phyloP scores from a whole-genome alignment of 2,797 vertebrate genomes.

The Brachyalestes nurse region DNA sequence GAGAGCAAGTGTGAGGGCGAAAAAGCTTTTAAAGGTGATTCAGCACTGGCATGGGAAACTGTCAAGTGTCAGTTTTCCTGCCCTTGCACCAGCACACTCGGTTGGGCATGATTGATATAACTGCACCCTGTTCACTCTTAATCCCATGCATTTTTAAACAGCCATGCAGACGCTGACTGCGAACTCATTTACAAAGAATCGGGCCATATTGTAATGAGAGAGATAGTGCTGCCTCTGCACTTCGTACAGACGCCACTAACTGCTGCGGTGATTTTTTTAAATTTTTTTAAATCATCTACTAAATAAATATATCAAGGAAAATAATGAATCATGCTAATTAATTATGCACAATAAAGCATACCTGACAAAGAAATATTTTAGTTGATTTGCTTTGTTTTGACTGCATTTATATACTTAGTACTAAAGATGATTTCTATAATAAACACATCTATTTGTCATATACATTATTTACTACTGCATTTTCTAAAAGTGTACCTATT shows the following conservation, averaged over 20 bases:
- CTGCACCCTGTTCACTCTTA: constrained; percentile 69
- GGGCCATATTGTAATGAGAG: constrained; percentile 74
- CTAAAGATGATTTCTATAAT: not conserved
- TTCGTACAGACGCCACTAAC: constrained; percentile 66
- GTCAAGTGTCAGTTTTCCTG: constrained; percentile 66
- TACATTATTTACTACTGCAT: no score
- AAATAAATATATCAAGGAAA: not conserved
- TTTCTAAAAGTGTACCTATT: no score
- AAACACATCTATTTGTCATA: no score
- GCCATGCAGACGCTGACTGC: constrained; percentile 64
- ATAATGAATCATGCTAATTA: no score
- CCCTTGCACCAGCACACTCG: constrained; percentile 64
- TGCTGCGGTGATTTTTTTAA: constrained; percentile 26
- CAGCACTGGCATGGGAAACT: constrained; percentile 56
- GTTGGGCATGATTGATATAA: constrained; percentile 75
- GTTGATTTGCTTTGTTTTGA: constrained; percentile 4
- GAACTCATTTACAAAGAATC: constrained; percentile 75
- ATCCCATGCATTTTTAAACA: constrained; percentile 84
- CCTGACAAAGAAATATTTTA: no score
- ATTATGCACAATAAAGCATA: no score
- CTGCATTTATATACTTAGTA: constrained; percentile 11
- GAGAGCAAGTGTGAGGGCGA: constrained; percentile 18
- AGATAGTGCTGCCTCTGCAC: constrained; percentile 72
- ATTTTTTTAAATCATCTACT: constrained; percentile 51
- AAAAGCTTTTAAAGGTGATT: constrained; percentile 44